phyloP scores from a whole-genome alignment of 2,888 invertebrate species.

The Drosophila lutescens region DNA sequence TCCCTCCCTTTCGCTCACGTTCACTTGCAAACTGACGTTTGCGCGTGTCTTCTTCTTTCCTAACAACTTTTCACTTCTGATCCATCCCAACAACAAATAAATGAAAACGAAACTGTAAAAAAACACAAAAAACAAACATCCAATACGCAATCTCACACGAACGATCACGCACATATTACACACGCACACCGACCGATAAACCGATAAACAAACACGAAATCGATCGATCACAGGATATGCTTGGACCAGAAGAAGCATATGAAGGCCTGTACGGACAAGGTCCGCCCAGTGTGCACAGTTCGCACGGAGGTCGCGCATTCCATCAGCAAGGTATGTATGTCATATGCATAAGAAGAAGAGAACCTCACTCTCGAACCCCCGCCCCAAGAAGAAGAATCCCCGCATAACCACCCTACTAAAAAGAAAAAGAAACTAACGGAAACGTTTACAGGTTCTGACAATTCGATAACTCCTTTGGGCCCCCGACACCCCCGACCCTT shows the following conservation, averaged over 20 bases:
- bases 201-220: slow-evolving; percentile 42
- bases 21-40: slow-evolving; percentile 61
- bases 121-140: slow-evolving; percentile 11
- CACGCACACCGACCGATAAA: slow-evolving; percentile 47
- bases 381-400: slow-evolving; percentile 14
- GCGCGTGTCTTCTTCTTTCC: slow-evolving; percentile 70
- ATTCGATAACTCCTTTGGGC: slow-evolving; percentile 24
- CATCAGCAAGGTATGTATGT: slow-evolving; percentile 91
- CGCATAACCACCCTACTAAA: slow-evolving; percentile 15
- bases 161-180: slow-evolving; percentile 46
- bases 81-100: slow-evolving; percentile 54
- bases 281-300: slow-evolving; percentile 93
- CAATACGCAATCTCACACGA: slow-evolving; percentile 38
- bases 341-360: slow-evolving; percentile 43
- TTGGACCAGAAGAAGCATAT: slow-evolving; percentile 96
- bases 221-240: slow-evolving; percentile 83
- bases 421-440: slow-evolving; percentile 2
- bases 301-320: slow-evolving; percentile 90
- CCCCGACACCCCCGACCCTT: not conserved
- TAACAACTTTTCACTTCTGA: slow-evolving; percentile 79
- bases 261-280: slow-evolving; percentile 97
- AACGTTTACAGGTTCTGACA: slow-evolving; percentile 2
- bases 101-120: slow-evolving; percentile 46
- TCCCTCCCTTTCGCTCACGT: slow-evolving; percentile 39
- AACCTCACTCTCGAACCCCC: slow-evolving; percentile 4